Conservation (phyloP, 64 coral and sea anemone species). For the Montipora efflorescens region DNA sequence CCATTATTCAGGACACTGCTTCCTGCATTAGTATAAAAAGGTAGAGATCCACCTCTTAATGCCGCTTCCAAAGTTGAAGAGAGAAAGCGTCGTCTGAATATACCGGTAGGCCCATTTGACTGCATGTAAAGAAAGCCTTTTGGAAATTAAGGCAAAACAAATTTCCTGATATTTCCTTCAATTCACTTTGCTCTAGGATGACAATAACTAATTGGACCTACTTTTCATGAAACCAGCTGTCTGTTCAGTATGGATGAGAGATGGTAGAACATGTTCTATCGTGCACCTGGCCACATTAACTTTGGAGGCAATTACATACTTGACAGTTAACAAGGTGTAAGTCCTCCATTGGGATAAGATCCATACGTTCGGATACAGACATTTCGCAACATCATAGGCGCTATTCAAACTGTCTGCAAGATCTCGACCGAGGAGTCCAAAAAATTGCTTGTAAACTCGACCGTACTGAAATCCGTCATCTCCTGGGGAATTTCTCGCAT, state of each 20-base stretch:
- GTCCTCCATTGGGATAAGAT: background rate
- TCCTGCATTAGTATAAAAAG: background rate
- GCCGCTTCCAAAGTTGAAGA: background rate
- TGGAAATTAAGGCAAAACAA: background rate
- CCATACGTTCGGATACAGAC: background rate
- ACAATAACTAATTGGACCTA: background rate
- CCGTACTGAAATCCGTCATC: background rate
- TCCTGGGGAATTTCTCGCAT: background rate
- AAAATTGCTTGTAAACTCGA: background rate
- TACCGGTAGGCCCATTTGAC: background rate
- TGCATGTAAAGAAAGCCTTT: background rate
- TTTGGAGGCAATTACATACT: background rate
- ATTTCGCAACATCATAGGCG: background rate
- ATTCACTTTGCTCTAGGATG: background rate
- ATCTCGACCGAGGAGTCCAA: background rate
- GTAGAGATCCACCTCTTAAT: background rate
- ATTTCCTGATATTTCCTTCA: background rate
- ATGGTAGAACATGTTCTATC: background rate
- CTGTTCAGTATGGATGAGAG: background rate
- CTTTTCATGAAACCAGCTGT: background rate
- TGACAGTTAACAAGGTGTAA: background rate
- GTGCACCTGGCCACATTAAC: background rate
- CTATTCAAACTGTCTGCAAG: background rate
- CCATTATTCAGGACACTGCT: background rate
- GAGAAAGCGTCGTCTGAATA: background rate